Evolutionary conservation across 2,113 vertebrate genomes (phyloP).

Genomic region (Lophura nycthemera): DNA sequence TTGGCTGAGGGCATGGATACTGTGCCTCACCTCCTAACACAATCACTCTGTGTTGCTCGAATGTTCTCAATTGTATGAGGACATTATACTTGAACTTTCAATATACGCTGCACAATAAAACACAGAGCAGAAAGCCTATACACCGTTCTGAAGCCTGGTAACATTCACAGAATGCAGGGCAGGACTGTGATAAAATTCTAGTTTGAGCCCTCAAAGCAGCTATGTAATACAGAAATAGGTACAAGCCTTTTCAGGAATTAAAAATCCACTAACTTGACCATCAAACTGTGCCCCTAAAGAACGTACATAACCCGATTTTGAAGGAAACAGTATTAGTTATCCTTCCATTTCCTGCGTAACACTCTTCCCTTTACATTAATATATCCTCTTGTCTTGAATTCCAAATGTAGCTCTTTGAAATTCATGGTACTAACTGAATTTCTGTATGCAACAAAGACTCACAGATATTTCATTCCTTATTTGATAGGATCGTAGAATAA

Average conservation of each 20-base stretch:
- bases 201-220: neutral
- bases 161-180: slow-evolving; percentile 4
- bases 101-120: slow-evolving; percentile 54
- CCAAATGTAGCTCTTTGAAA: neutral
- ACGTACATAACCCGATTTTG: neutral
- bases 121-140: slow-evolving; percentile 59
- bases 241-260: slow-evolving; percentile 21
- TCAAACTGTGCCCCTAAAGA: neutral
- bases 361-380: neutral
- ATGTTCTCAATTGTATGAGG: slow-evolving; percentile 68
- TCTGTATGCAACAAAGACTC: neutral
- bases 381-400: neutral
- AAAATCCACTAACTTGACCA: neutral
- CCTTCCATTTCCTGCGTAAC: neutral
- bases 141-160: slow-evolving; percentile 26
- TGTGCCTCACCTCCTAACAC: slow-evolving; percentile 59
- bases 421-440: neutral
- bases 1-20: neutral
- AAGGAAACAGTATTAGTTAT: neutral
- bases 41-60: slow-evolving; percentile 51
- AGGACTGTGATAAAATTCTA: slow-evolving; percentile 29
- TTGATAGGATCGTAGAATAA: neutral
- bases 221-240: neutral
- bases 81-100: slow-evolving; percentile 56
- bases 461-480: neutral